Percentiles rank a stretch among this genome's conserved stretches.
Evolutionary conservation across 2,113 vertebrate genomes (phyloP).

Genomic region (Xerus inauris): DNA sequence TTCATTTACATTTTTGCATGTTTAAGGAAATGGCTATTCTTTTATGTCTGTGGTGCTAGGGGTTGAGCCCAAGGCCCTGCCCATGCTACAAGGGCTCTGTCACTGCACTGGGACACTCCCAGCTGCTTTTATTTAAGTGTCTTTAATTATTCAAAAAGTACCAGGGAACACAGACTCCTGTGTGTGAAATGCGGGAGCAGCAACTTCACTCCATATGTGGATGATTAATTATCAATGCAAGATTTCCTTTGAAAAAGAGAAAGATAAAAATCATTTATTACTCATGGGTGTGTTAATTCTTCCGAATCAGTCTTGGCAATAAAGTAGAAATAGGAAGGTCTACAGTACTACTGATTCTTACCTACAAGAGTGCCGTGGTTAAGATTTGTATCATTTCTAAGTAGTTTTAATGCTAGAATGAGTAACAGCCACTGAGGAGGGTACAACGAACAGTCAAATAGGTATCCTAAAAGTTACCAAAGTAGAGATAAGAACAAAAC

Average conservation of each 20-base stretch:
- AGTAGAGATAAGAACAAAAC: neutral
- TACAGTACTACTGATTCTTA: neutral
- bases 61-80: neutral
- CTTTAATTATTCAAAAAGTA: slow-evolving; percentile 43
- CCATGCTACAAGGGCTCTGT: neutral
- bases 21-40: neutral
- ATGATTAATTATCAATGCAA: neutral
- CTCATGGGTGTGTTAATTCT: neutral
- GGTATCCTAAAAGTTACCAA: neutral
- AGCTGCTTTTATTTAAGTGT: neutral
- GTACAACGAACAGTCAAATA: neutral
- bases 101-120: neutral
- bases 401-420: neutral
- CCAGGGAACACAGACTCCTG: neutral
- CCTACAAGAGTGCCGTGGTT: neutral
- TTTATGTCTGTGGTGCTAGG: neutral
- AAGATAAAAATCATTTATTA: neutral
- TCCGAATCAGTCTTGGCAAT: neutral
- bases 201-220: neutral
- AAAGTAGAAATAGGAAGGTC: slow-evolving; percentile 14
- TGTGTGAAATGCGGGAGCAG: neutral
- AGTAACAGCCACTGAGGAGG: neutral
- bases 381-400: neutral
- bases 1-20: slow-evolving; percentile 11
- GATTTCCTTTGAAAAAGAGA: neutral